Percentiles rank a stretch among this genome's conserved stretches.
phyloP scores from a whole-genome alignment of 2,888 invertebrate species.

The Antheraea assamensis region DNA sequence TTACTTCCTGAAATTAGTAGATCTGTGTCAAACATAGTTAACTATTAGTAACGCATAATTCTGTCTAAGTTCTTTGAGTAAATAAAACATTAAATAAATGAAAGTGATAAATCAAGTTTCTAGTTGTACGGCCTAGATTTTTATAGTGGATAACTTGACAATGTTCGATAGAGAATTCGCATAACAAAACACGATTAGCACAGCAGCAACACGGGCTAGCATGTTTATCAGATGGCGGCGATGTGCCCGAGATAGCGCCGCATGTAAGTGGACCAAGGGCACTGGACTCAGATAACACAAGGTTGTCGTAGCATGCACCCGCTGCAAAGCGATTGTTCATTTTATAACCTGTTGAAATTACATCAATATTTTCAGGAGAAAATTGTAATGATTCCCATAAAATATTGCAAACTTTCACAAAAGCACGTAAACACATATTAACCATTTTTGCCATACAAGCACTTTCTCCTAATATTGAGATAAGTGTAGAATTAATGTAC shows the following conservation, averaged over 20 bases:
- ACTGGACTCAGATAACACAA: conserved; percentile 69
- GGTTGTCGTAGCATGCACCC: conserved; percentile 51
- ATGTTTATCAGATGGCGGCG: conserved; percentile 71
- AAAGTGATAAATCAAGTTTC: neutral
- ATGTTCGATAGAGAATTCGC: neutral
- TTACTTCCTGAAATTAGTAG: too few species aligned
- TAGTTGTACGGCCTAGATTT: neutral
- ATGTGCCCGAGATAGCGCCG: conserved; percentile 67
- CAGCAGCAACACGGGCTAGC: conserved; percentile 41
- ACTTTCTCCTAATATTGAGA: neutral
- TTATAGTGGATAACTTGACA: neutral
- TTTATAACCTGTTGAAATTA: conserved; percentile 6
- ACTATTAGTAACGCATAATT: neutral
- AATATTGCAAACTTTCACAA: neutral
- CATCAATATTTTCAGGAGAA: neutral
- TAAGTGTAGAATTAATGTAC: too few species aligned
- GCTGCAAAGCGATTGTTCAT: conserved; percentile 16
- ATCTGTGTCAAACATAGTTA: neutral
- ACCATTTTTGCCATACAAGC: neutral
- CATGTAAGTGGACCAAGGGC: conserved; percentile 77
- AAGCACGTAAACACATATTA: neutral
- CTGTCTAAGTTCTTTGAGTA: neutral
- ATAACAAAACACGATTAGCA: conserved; percentile 13
- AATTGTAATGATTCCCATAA: neutral
- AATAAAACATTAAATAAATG: neutral